phyloP scores from a whole-genome alignment of 35 echinoderm and acorn worm genomes.

The Ophiothrix spiculata region DNA sequence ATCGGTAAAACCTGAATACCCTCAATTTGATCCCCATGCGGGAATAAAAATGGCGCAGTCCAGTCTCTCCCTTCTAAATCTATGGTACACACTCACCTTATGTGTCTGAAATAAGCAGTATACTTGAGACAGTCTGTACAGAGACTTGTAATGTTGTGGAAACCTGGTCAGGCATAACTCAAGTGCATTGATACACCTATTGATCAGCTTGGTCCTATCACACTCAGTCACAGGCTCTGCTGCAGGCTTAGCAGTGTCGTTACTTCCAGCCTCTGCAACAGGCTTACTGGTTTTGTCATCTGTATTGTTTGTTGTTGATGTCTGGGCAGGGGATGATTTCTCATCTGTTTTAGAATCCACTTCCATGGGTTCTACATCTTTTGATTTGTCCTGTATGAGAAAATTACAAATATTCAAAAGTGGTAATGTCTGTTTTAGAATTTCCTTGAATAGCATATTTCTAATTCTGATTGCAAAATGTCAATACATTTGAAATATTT shows the following conservation, averaged over 20 bases:
- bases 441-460: too few relatives aligned
- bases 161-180: constrained; percentile 74
- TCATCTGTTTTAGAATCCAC: not conserved
- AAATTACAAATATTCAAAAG: too few relatives aligned
- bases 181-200: constrained; percentile 68
- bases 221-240: not conserved
- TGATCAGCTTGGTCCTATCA: constrained; percentile 30
- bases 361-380: not conserved
- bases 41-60: too few relatives aligned
- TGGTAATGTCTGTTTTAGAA: too few relatives aligned
- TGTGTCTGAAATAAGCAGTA: constrained; percentile 43
- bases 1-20: too few relatives aligned
- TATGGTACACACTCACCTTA: constrained; percentile 48
- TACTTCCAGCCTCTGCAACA: constrained; percentile 7
- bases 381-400: not conserved
- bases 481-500: too few relatives aligned
- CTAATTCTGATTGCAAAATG: too few relatives aligned
- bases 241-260: constrained; percentile 1
- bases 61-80: too few relatives aligned
- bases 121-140: constrained; percentile 69
- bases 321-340: not conserved
- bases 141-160: constrained; percentile 94
- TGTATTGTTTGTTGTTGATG: not conserved
- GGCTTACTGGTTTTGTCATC: constrained; percentile 15
- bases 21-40: too few relatives aligned